Conservation (phyloP, 2,888 invertebrate genomes). For the Limnephilus marmoratus region DNA sequence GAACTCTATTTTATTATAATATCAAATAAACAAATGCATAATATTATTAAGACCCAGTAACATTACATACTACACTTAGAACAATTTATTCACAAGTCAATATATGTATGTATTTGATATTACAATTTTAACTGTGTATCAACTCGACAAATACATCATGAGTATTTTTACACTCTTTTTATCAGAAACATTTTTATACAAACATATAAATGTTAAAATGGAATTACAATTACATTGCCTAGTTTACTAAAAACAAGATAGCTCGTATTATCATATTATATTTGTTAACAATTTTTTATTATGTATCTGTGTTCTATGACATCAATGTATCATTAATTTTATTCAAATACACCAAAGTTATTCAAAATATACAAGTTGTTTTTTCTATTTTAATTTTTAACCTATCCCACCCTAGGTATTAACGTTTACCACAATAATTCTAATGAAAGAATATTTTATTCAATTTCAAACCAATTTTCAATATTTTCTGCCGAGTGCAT, state of each 20-base stretch:
- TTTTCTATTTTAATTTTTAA: neutral
- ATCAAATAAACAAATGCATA: slow-evolving; percentile 4
- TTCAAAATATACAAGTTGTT: neutral
- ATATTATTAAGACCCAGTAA: slow-evolving; percentile 20
- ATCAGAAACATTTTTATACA: slow-evolving; percentile 43
- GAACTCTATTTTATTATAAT: slow-evolving; percentile 25
- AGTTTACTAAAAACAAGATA: slow-evolving; percentile 14
- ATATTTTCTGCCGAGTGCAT: no score
- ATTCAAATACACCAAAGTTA: slow-evolving; percentile 52
- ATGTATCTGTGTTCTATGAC: slow-evolving; percentile 33
- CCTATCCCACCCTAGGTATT: no score
- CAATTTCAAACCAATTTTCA: no score
- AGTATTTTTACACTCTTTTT: slow-evolving; percentile 49
- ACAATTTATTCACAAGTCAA: slow-evolving; percentile 16
- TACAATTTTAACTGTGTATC: slow-evolving; percentile 20
- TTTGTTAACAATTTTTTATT: slow-evolving; percentile 29
- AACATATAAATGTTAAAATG: neutral
- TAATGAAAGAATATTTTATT: no score
- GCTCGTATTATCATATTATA: slow-evolving; percentile 34
- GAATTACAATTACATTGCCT: neutral
- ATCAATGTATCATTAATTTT: slow-evolving; percentile 47
- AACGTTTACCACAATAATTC: no score
- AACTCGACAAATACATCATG: neutral
- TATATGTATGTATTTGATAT: neutral
- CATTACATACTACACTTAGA: neutral